Conservation (phyloP, 2,888 invertebrate genomes). For the Lepidocyrtoides sp. region DNA sequence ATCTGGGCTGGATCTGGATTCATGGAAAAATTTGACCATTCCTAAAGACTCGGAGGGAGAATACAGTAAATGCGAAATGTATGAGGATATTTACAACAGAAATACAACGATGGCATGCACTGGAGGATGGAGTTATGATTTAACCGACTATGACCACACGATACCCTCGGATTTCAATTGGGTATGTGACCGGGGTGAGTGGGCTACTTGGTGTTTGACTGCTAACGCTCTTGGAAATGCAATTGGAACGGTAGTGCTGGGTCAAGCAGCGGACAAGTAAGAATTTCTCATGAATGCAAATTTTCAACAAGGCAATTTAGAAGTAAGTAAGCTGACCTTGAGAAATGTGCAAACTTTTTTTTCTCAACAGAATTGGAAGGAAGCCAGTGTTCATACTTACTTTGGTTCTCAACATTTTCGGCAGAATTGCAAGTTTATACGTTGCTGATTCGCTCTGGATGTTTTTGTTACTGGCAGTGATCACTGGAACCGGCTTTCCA, state of each 20-base stretch:
- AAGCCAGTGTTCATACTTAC: slow-evolving; percentile 88
- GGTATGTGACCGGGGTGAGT: slow-evolving; percentile 88
- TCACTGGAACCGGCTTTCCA: slow-evolving; percentile 76
- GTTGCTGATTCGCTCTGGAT: slow-evolving; percentile 73
- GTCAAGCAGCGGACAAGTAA: slow-evolving; percentile 89
- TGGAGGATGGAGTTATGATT: slow-evolving; percentile 89
- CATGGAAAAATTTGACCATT: slow-evolving; percentile 88
- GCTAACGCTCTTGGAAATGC: slow-evolving; percentile 73
- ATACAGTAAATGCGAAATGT: slow-evolving; percentile 83
- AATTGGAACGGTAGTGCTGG: slow-evolving; percentile 88
- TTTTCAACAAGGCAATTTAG: not conserved
- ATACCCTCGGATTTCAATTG: slow-evolving; percentile 88
- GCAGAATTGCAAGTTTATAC: slow-evolving; percentile 76
- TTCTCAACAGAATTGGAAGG: slow-evolving; percentile 87
- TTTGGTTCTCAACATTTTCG: slow-evolving; percentile 86
- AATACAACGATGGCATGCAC: slow-evolving; percentile 85
- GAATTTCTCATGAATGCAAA: slow-evolving; percentile 77
- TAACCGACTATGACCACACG: slow-evolving; percentile 88
- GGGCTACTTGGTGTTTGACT: slow-evolving; percentile 81
- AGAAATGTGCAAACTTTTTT: not conserved
- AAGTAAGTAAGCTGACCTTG: not conserved
- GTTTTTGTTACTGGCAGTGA: slow-evolving; percentile 76
- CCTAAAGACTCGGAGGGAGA: slow-evolving; percentile 87
- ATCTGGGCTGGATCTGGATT: slow-evolving; percentile 79
- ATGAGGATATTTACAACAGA: not conserved